Evolutionary conservation across 2,888 invertebrate genomes (phyloP).

Genomic region (Mesorhabditis sp.): DNA sequence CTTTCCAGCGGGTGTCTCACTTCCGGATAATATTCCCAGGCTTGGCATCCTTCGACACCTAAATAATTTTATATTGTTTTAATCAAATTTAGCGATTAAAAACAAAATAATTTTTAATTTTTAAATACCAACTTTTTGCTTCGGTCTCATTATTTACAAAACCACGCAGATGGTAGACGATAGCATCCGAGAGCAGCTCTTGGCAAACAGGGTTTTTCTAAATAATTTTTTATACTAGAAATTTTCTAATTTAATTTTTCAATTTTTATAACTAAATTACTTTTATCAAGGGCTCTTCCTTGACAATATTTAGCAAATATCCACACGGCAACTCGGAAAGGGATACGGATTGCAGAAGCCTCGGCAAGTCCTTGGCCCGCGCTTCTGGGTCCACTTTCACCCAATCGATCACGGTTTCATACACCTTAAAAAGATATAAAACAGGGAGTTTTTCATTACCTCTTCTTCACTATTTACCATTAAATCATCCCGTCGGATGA

Average conservation of each 20-base stretch:
- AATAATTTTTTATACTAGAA: too few species aligned
- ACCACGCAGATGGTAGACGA: too few species aligned
- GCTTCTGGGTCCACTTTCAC: conserved; percentile 56
- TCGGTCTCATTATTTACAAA: too few species aligned
- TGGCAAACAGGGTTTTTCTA: too few species aligned
- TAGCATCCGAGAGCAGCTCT: too few species aligned
- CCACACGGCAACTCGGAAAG: conserved; percentile 58
- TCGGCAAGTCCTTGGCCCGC: conserved; percentile 42
- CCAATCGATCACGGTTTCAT: conserved; percentile 61
- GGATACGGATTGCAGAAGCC: conserved; percentile 51
- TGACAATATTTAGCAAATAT: conserved; percentile 56
- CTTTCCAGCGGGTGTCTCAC: too few species aligned
- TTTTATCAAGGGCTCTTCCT: conserved; percentile 29
- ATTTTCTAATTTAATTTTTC: not conserved
- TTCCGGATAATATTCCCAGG: too few species aligned
- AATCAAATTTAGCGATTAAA: too few species aligned
- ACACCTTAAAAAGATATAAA: conserved; percentile 47
- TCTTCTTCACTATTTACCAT: conserved; percentile 37
- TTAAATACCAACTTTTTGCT: too few species aligned
- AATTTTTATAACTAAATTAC: conserved; percentile 13
- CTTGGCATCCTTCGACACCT: too few species aligned
- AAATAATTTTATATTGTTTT: too few species aligned
- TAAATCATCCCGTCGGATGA: conserved; percentile 39
- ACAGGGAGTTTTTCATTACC: conserved; percentile 11
- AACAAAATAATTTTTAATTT: too few species aligned